These are phyloP conservation scores for Orius insidiosus DNA, from an alignment of 1,140 invertebrate genomes.

Conservation along the genomic window DNA sequence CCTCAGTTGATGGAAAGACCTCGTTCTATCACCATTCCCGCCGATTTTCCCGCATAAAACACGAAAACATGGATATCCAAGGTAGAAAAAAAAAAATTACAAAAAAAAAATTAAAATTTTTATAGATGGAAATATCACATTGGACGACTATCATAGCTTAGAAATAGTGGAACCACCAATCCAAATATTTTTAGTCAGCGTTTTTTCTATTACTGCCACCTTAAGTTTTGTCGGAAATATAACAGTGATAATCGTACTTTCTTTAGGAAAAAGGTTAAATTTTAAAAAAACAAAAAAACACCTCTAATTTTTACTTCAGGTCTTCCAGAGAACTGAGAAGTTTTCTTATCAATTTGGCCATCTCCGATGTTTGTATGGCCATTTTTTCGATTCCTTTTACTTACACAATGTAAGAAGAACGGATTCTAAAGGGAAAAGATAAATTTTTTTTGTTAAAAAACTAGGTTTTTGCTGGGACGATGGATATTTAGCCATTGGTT, in stretches of 20 bases:
- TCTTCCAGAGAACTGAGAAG: slow-evolving; percentile 24
- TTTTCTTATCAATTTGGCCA: slow-evolving; percentile 28
- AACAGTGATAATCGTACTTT: slow-evolving; percentile 26
- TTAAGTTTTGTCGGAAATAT: slow-evolving; percentile 25
- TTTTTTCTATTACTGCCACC: slow-evolving; percentile 26
- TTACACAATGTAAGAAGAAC: slow-evolving; percentile 25
- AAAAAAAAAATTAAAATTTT: too few species aligned
- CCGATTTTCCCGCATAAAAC: too few species aligned
- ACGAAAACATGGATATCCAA: too few species aligned
- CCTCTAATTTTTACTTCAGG: slow-evolving; percentile 14
- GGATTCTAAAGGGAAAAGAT: not conserved
- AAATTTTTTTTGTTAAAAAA: not conserved
- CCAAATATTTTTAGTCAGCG: slow-evolving; percentile 24
- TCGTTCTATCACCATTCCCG: too few species aligned
- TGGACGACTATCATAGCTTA: slow-evolving; percentile 12
- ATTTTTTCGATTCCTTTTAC: slow-evolving; percentile 30
- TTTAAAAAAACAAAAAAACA: not conserved
- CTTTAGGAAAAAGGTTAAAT: slow-evolving; percentile 24
- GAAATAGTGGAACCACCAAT: slow-evolving; percentile 21
- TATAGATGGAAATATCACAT: too few species aligned
- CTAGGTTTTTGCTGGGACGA: slow-evolving; percentile 26
- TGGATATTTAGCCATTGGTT: slow-evolving; percentile 28
- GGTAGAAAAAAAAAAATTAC: too few species aligned
- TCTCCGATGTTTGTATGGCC: slow-evolving; percentile 28
- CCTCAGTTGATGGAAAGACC: too few species aligned